A percentile compares a stretch with the other conserved stretches of the same genome.
Conservation (phyloP, 1,140 invertebrate genomes). For the Prorops nasuta region DNA sequence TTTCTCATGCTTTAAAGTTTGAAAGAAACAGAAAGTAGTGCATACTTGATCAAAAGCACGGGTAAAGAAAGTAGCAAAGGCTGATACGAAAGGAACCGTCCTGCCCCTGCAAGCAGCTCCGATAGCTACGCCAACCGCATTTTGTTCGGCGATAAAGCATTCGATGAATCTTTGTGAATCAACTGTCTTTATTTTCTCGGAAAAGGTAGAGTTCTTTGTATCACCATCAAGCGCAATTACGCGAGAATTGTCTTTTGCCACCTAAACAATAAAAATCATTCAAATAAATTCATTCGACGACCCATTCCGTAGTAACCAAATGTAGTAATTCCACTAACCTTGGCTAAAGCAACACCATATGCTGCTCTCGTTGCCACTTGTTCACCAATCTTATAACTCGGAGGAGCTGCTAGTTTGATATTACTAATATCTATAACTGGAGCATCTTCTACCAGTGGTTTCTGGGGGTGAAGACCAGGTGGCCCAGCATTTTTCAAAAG, state of each 20-base stretch:
- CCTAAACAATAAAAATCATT: slow-evolving; percentile 35
- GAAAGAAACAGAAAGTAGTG: too few species aligned
- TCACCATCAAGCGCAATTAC: slow-evolving; percentile 94
- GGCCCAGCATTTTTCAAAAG: slow-evolving; percentile 66
- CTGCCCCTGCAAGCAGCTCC: slow-evolving; percentile 87
- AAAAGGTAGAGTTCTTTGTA: slow-evolving; percentile 98
- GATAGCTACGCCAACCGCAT: slow-evolving; percentile 93
- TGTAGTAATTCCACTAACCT: slow-evolving; percentile 47
- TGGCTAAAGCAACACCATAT: slow-evolving; percentile 91
- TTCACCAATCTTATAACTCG: slow-evolving; percentile 80
- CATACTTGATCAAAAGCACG: slow-evolving; percentile 90
- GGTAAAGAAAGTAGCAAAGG: slow-evolving; percentile 97
- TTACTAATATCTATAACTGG: slow-evolving; percentile 72
- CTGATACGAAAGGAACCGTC: slow-evolving; percentile 89
- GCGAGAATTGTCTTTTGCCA: slow-evolving; percentile 77
- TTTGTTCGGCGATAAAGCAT: slow-evolving; percentile 99
- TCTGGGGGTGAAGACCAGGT: slow-evolving; percentile 61
- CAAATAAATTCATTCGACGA: not conserved
- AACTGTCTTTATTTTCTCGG: slow-evolving; percentile 85
- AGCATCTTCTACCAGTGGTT: slow-evolving; percentile 69
- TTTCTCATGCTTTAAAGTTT: too few species aligned
- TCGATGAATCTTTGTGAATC: slow-evolving; percentile 83
- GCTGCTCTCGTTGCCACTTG: slow-evolving; percentile 88
- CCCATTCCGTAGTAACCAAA: not conserved
- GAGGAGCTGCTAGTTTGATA: slow-evolving; percentile 79